Percentiles rank a stretch among this genome's conserved stretches.
Conservation (phyloP, 2,888 invertebrate genomes). For the Lapara coniferarum region DNA sequence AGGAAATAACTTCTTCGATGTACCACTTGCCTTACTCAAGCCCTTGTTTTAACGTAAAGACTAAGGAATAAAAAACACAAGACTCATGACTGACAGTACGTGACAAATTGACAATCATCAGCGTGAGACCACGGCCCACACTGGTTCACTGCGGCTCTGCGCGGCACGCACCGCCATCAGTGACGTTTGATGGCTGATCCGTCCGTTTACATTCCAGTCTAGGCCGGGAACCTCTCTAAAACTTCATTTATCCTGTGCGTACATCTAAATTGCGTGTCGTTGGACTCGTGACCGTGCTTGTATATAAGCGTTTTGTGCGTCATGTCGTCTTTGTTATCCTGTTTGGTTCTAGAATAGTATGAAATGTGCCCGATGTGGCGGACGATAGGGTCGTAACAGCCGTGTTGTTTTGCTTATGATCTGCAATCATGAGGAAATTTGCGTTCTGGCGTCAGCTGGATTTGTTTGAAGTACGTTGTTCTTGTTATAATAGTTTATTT, state of each 20-base stretch:
- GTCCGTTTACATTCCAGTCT: slow-evolving; percentile 65
- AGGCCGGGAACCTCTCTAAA: slow-evolving; percentile 48
- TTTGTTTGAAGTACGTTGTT: neutral
- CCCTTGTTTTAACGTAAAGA: too few relatives aligned
- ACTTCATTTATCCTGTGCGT: slow-evolving; percentile 65
- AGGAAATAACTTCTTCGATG: too few relatives aligned
- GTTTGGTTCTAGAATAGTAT: slow-evolving; percentile 14
- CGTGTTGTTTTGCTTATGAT: slow-evolving; percentile 15
- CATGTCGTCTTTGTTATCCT: slow-evolving; percentile 20
- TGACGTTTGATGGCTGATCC: slow-evolving; percentile 77
- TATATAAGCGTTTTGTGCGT: slow-evolving; percentile 20
- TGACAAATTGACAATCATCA: too few relatives aligned
- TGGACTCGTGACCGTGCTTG: slow-evolving; percentile 55
- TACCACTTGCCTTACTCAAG: too few relatives aligned
- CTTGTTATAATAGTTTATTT: neutral
- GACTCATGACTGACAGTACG: too few relatives aligned
- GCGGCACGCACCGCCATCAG: slow-evolving; percentile 63
- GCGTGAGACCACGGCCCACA: too few relatives aligned
- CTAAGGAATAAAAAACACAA: too few relatives aligned
- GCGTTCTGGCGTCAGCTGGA: neutral
- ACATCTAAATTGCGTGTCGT: slow-evolving; percentile 63
- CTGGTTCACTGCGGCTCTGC: slow-evolving; percentile 44
- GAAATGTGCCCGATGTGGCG: slow-evolving; percentile 13
- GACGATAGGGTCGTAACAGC: slow-evolving; percentile 6
- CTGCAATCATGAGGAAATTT: slow-evolving; percentile 36